A percentile compares a stretch with the other conserved stretches of the same genome.
These are phyloP conservation scores for Acinonyx jubatus DNA, from an alignment of 2,113 vertebrate genomes.

Conservation along the genomic window DNA sequence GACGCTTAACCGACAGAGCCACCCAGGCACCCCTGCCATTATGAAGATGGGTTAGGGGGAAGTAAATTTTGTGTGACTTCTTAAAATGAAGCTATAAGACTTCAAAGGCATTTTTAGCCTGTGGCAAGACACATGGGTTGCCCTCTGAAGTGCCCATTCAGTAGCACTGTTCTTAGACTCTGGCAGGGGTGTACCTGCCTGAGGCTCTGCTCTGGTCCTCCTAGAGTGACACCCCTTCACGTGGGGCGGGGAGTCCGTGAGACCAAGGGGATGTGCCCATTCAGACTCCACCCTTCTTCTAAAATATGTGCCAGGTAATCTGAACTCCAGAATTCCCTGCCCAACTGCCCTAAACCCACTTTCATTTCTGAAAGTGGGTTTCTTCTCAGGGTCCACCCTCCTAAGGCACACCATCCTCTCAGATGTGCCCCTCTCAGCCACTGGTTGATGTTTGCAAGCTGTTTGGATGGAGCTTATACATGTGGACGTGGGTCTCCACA, in stretches of 20 bases:
- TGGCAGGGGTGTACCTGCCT: neutral
- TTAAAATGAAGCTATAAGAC: neutral
- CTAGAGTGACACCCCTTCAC: neutral
- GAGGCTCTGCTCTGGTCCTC: neutral
- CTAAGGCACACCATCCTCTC: neutral
- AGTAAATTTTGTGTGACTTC: neutral
- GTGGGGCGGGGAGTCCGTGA: neutral
- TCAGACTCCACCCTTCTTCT: neutral
- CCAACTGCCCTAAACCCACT: neutral
- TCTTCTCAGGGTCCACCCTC: neutral
- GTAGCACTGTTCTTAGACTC: neutral
- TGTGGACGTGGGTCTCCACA: neutral
- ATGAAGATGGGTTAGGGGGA: neutral
- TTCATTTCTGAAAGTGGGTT: neutral
- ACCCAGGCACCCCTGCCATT: neutral
- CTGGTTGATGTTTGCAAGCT: neutral
- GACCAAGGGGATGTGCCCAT: neutral
- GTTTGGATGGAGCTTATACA: neutral
- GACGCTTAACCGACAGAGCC: too few species aligned
- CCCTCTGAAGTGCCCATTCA: neutral
- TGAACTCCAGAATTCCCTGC: neutral
- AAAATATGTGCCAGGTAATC: neutral
- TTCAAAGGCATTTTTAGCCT: neutral
- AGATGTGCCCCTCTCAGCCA: accelerated
- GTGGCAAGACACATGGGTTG: accelerated